Evolutionary conservation across 2,888 invertebrate species (phyloP).

Genomic region (Leptogaster cylindrica): DNA sequence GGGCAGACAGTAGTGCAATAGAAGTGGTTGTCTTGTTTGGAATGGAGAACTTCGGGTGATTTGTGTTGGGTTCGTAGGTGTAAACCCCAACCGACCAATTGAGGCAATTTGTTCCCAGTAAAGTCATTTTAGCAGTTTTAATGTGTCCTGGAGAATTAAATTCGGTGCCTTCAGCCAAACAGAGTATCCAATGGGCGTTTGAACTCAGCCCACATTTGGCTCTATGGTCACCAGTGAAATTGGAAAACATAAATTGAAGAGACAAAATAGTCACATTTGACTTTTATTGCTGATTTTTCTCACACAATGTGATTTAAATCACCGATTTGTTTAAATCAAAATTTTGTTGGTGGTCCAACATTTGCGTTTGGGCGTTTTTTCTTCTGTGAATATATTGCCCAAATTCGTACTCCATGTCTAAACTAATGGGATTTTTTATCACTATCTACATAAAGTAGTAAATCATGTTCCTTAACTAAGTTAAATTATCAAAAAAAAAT

Average conservation of each 20-base stretch:
- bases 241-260: conserved; percentile 25
- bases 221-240: background rate
- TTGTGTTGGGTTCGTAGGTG: background rate
- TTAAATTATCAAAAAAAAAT: no score
- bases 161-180: background rate
- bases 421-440: no score
- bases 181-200: background rate
- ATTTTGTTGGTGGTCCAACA: no score
- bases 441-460: no score
- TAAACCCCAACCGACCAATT: background rate
- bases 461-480: no score
- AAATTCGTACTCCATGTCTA: no score
- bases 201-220: conserved; percentile 12
- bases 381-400: no score
- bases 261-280: conserved; percentile 25
- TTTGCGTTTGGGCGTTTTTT: no score
- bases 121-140: conserved; percentile 13
- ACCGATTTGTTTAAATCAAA: no score
- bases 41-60: background rate
- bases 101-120: conserved; percentile 18
- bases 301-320: no score
- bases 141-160: background rate
- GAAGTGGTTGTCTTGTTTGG: background rate
- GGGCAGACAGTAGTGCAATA: background rate
- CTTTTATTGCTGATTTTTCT: conserved; percentile 27